phyloP scores from a whole-genome alignment of 2,888 invertebrate genomes.

The Germaria angustata region DNA sequence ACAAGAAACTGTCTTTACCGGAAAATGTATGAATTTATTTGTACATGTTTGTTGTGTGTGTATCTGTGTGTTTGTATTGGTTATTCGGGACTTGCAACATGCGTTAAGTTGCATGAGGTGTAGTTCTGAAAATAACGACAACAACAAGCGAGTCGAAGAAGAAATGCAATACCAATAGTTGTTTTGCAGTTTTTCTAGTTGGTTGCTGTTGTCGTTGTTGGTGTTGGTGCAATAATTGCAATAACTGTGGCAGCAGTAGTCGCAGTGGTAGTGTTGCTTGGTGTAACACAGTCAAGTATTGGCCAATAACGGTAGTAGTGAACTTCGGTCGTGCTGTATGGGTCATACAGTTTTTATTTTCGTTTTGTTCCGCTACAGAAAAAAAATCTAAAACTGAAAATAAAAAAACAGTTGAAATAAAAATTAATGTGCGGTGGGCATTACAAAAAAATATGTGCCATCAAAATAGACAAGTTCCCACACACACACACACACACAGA shows the following conservation, averaged over 20 bases:
- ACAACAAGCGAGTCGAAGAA: conserved; percentile 2
- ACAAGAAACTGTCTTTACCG: conserved; percentile 44
- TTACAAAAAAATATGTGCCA: conserved; percentile 62
- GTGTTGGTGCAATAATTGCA: conserved; percentile 29
- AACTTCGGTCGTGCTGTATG: conserved; percentile 63
- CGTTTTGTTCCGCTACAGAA: conserved; percentile 52
- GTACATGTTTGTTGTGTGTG: background rate
- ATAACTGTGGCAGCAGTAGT: conserved; percentile 18
- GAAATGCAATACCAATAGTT: conserved; percentile 42
- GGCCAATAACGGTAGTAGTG: conserved; percentile 60
- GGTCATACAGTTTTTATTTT: conserved; percentile 63
- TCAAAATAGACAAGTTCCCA: conserved; percentile 50
- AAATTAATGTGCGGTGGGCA: conserved; percentile 50
- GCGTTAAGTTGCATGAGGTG: conserved; percentile 40
- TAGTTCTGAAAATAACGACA: conserved; percentile 13
- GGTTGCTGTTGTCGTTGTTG: background rate
- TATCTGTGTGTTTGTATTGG: background rate
- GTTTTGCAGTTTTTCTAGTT: background rate
- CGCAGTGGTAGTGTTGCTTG: conserved; percentile 48
- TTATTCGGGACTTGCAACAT: conserved; percentile 48
- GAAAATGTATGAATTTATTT: conserved; percentile 29
- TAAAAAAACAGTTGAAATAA: conserved; percentile 32
- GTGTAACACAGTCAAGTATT: conserved; percentile 57
- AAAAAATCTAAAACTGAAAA: conserved; percentile 46
- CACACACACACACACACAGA: background rate